These are phyloP conservation scores for Nineta flava DNA, from an alignment of 2,888 invertebrate species.

Conservation along the genomic window DNA sequence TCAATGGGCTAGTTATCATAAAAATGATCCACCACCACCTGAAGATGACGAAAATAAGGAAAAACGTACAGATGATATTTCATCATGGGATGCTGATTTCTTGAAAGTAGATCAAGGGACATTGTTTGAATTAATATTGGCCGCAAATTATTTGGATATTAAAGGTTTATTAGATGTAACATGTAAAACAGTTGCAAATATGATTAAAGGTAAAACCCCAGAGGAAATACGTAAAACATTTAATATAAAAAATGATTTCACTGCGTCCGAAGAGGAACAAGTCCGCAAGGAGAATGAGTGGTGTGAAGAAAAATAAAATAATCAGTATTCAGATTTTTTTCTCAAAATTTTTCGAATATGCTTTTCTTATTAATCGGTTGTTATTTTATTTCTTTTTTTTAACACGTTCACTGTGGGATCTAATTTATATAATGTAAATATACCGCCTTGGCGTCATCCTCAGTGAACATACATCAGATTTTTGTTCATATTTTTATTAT, in stretches of 20 bases:
- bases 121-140: conserved; percentile 87
- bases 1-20: conserved; percentile 86
- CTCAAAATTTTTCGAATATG: not conserved
- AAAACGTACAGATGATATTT: conserved; percentile 97
- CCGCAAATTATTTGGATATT: conserved; percentile 94
- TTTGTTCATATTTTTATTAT: too few relatives aligned
- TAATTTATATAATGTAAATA: too few relatives aligned
- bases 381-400: too few relatives aligned
- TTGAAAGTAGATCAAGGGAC: conserved; percentile 97
- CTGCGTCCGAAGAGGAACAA: conserved; percentile 92
- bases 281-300: conserved; percentile 93
- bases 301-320: conserved; percentile 68
- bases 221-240: conserved; percentile 95
- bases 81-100: conserved; percentile 98
- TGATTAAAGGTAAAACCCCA: conserved; percentile 97
- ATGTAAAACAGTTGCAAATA: conserved; percentile 95
- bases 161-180: conserved; percentile 92
- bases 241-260: conserved; percentile 93
- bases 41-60: conserved; percentile 97
- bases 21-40: conserved; percentile 88
- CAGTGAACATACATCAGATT: too few relatives aligned
- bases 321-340: not conserved
- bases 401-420: too few relatives aligned
- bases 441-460: too few relatives aligned
- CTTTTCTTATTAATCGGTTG: not conserved